These are phyloP conservation scores for Hephaestus fuliginosus DNA, from an alignment of 2,797 vertebrate genomes.

Conservation along the genomic window DNA sequence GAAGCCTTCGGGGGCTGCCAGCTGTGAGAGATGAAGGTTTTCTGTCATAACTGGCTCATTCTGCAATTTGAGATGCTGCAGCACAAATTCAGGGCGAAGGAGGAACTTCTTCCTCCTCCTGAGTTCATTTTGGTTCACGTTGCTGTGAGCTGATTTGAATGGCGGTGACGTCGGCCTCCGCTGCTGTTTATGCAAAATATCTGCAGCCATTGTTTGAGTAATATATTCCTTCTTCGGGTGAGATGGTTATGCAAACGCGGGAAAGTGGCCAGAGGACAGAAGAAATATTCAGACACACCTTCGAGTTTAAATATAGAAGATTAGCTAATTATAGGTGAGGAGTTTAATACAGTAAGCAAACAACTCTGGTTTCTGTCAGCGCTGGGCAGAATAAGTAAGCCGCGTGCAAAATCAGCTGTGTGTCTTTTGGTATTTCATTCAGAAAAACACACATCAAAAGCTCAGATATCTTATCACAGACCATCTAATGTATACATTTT, in stretches of 20 bases:
- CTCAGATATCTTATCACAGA: too few relatives aligned
- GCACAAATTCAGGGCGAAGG: neutral
- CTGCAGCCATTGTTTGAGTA: conserved; percentile 28
- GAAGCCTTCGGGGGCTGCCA: conserved; percentile 2
- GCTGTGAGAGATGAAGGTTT: conserved; percentile 13
- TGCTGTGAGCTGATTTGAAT: neutral
- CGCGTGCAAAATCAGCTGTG: too few relatives aligned
- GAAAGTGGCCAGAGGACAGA: neutral
- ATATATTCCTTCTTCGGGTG: conserved; percentile 4
- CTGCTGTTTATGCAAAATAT: conserved; percentile 51
- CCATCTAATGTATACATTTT: too few relatives aligned
- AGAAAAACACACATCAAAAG: too few relatives aligned
- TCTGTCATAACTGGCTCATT: conserved; percentile 4
- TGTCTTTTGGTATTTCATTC: too few relatives aligned
- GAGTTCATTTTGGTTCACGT: conserved; percentile 7
- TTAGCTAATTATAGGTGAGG: neutral
- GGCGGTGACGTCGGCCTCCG: neutral
- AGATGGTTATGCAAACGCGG: conserved; percentile 31
- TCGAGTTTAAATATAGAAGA: neutral
- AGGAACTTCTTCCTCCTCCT: neutral
- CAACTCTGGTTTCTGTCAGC: too few relatives aligned
- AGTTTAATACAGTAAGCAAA: too few relatives aligned
- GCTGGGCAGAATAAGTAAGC: too few relatives aligned
- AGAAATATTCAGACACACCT: neutral
- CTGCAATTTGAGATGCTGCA: conserved; percentile 2